phyloP scores from a whole-genome alignment of 2,888 invertebrate genomes.

The Cynaeus angustus region DNA sequence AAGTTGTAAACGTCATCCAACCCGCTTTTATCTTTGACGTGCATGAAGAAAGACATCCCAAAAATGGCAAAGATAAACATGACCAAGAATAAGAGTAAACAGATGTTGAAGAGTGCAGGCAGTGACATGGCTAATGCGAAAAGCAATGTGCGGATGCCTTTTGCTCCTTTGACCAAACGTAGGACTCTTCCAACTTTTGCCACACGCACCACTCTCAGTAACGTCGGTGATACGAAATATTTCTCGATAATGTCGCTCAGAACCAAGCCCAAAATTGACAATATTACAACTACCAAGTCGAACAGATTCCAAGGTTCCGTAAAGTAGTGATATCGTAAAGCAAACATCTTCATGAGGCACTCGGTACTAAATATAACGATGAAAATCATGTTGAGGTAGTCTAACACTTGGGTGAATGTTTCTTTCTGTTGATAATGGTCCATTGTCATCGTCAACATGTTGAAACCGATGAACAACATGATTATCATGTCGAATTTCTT shows the following conservation, averaged over 20 bases:
- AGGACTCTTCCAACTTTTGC: constrained; percentile 98
- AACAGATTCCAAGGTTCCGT: constrained; percentile 99
- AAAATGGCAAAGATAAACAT: constrained; percentile 99
- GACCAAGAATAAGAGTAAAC: constrained; percentile 96
- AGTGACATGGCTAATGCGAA: constrained; percentile 99
- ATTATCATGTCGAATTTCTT: constrained; percentile 99
- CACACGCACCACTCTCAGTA: constrained; percentile 97
- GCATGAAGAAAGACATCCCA: constrained; percentile 99
- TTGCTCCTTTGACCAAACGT: constrained; percentile 98
- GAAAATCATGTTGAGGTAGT: constrained; percentile 97
- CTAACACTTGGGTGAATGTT: constrained; percentile 88
- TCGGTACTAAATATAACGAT: constrained; percentile 98
- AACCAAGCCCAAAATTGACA: constrained; percentile 97
- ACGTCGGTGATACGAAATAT: constrained; percentile 98
- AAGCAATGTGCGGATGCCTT: constrained; percentile 96
- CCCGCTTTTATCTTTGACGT: constrained; percentile 95
- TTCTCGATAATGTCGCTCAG: constrained; percentile 97
- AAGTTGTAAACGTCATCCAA: constrained; percentile 98
- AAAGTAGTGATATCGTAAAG: constrained; percentile 98
- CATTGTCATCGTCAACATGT: constrained; percentile 99
- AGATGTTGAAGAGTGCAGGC: constrained; percentile 99
- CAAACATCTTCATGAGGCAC: constrained; percentile 98
- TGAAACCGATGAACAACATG: constrained; percentile 98
- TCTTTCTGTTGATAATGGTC: constrained; percentile 95
- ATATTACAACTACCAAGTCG: constrained; percentile 98